A percentile compares a stretch with the other conserved stretches of the same genome.
These are phyloP conservation scores for Elaeidobius kamerunicus DNA, from an alignment of 2,888 invertebrate genomes.

Conservation along the genomic window DNA sequence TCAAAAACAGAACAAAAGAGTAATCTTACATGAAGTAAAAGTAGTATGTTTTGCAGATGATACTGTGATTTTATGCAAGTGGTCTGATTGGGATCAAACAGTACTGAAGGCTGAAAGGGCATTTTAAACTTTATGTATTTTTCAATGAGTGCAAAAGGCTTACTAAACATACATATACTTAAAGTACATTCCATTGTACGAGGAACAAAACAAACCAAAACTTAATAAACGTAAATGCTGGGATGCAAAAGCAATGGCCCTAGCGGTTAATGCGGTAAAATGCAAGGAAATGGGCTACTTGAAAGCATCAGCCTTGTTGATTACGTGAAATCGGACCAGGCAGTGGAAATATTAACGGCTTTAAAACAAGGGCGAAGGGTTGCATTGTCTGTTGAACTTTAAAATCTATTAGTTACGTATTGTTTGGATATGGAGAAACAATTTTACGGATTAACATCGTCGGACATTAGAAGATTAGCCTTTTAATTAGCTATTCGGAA, in stretches of 20 bases:
- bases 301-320: not conserved
- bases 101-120: too few species aligned
- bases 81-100: too few species aligned
- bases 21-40: too few species aligned
- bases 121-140: too few species aligned
- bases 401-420: not conserved
- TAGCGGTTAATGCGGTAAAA: not conserved
- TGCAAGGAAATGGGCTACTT: not conserved
- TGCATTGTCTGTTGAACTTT: not conserved
- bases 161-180: too few species aligned
- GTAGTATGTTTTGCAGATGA: too few species aligned
- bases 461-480: slow-evolving; percentile 1
- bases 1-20: too few species aligned
- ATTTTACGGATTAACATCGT: not conserved
- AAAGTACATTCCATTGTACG: too few species aligned
- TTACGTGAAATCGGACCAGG: not conserved
- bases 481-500: slow-evolving; percentile 12
- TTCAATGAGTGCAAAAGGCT: too few species aligned
- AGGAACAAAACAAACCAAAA: too few species aligned
- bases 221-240: too few species aligned
- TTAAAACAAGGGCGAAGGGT: not conserved
- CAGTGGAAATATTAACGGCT: not conserved
- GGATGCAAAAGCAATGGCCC: not conserved
- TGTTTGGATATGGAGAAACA: not conserved
- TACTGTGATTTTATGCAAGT: too few species aligned